Base-by-base conservation (phyloP, 2,888 invertebrate species). In the Aleiodes leptofemur region DNA sequence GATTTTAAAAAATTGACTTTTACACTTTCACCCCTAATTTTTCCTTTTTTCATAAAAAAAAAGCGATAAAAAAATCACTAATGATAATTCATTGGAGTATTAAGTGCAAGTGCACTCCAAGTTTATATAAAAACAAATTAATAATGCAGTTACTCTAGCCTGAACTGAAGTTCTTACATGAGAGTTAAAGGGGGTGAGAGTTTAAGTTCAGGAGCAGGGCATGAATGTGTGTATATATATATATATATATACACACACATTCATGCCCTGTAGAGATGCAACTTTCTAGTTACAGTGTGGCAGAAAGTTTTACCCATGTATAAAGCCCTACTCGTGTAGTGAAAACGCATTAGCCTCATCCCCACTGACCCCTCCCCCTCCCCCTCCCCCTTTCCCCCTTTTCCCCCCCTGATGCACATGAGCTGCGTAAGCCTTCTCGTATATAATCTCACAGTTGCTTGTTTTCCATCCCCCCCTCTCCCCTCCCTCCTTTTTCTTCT, bases 141-240 rank as follows among this genome's bases (percentile, higher is more conserved):
- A 70, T 70, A 74, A 74, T 74, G 55, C 74, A 74, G 64, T 59
- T 50, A 69, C 50, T 71, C 57, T 71, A 50, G 50, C 50, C 14
- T 23, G 23, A 23, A 23, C 23, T 51, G 16, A 31, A 61, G 51
- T 59, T 71, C 14, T 16, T 50, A 43, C 48, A 31, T 34, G 57
- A 53, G 69, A 69, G 69, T 43, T 34, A 57, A 29, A 29, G 50
- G 29, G 50, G 50, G 29, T 16, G 66, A 50, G 23, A 68, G 23
- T 68, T 51, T 68, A 51, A 68, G 50, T 68, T 68, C 13, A 50
- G 50, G 13, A 68, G n/a, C 48, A 48, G 11, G 5, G 29, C 48
- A 43, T 16, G 48, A 68, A 43, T 68, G 13, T 50, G 13, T 11
- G 48, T 48, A 2, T 23, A 23, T 2, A 23, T 23, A 23, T 23